These are phyloP conservation scores for Zootoca vivipara DNA, from an alignment of 2,113 vertebrate genomes.

Conservation along the genomic window DNA sequence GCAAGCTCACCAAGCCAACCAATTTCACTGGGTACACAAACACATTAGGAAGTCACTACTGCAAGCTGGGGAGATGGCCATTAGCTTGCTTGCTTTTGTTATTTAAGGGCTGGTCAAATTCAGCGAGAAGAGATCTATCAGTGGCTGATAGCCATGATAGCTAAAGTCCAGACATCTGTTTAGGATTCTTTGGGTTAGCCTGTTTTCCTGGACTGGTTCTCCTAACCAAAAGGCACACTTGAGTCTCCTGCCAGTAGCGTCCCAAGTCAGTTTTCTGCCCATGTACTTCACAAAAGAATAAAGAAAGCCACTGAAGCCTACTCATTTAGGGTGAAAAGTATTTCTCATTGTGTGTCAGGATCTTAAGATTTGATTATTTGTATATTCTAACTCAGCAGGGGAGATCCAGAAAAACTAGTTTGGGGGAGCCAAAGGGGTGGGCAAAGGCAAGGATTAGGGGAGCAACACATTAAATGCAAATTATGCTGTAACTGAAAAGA, in stretches of 20 bases:
- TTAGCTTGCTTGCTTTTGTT: background rate
- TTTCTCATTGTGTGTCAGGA: too few relatives aligned
- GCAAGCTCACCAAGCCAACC: too few relatives aligned
- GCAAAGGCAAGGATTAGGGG: background rate
- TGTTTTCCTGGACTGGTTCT: background rate
- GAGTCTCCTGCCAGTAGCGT: background rate
- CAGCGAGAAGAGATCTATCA: background rate
- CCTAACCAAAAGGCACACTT: background rate
- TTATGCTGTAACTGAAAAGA: background rate
- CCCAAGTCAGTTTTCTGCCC: background rate
- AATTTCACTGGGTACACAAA: too few relatives aligned
- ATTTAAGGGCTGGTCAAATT: background rate
- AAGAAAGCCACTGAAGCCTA: background rate
- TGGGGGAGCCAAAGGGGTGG: background rate
- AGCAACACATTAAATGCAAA: background rate
- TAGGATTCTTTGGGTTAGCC: background rate
- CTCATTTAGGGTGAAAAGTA: background rate
- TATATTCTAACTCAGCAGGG: background rate
- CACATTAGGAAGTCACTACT: background rate
- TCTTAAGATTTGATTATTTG: background rate
- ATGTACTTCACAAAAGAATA: background rate
- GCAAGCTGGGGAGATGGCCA: background rate
- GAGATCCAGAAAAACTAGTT: background rate
- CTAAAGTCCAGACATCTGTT: too few relatives aligned
- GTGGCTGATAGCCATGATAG: background rate